phyloP scores from a whole-genome alignment of 2,888 invertebrate genomes.

The Meta bourneti region DNA sequence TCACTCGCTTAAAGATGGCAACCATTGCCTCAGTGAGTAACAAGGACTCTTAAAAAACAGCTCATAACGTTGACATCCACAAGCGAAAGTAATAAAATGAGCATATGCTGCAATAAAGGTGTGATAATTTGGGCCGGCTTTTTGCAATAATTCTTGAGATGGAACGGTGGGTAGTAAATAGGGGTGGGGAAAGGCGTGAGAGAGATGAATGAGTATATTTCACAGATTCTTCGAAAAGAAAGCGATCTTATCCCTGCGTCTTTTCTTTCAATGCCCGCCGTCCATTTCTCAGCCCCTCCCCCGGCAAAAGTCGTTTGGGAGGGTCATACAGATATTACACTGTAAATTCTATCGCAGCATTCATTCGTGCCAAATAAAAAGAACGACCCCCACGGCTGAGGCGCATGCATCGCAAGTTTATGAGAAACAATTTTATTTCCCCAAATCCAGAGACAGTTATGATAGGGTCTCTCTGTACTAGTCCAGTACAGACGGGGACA shows the following conservation, averaged over 20 bases:
- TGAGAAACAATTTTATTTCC: slow-evolving; percentile 77
- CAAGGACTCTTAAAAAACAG: too few relatives aligned
- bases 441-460: slow-evolving; percentile 75
- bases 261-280: slow-evolving; percentile 41
- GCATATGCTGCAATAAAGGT: background rate
- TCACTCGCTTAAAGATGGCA: too few relatives aligned
- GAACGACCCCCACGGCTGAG: slow-evolving; percentile 47
- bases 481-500: slow-evolving; percentile 70
- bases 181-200: slow-evolving; percentile 37
- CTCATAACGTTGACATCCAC: too few relatives aligned
- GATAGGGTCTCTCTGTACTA: slow-evolving; percentile 64
- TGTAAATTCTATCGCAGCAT: slow-evolving; percentile 75
- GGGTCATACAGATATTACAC: slow-evolving; percentile 74
- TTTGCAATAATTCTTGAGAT: background rate
- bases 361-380: slow-evolving; percentile 75
- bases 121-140: background rate
- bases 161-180: slow-evolving; percentile 8
- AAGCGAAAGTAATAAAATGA: too few relatives aligned
- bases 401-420: slow-evolving; percentile 71
- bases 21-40: too few relatives aligned
- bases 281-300: slow-evolving; percentile 40
- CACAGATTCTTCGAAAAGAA: slow-evolving; percentile 44
- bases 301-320: slow-evolving; percentile 45
- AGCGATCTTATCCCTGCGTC: slow-evolving; percentile 58
- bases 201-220: slow-evolving; percentile 30